phyloP scores from a whole-genome alignment of 2,113 vertebrate species.

The Pelmatolapia mariae region DNA sequence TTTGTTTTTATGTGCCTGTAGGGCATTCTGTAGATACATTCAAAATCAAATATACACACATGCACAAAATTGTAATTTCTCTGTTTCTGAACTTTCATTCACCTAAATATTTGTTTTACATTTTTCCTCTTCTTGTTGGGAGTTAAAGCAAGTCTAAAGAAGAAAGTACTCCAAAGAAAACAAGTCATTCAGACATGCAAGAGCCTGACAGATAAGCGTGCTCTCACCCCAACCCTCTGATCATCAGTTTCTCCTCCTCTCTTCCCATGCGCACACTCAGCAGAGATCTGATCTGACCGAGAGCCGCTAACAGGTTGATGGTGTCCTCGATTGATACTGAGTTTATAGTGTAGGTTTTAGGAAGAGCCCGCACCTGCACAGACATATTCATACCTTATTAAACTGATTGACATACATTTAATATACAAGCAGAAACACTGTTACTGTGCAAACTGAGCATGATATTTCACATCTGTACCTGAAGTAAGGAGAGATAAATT shows the following conservation, averaged over 20 bases:
- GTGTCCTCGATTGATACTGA: conserved; percentile 93
- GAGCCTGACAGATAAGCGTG: background rate
- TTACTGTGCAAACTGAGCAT: background rate
- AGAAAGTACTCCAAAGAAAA: background rate
- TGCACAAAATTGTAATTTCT: background rate
- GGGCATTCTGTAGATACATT: background rate
- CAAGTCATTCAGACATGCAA: background rate
- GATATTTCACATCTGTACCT: background rate
- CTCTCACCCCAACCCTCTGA: conserved; percentile 87
- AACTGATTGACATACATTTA: background rate
- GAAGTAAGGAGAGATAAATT: background rate
- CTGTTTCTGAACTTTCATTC: background rate
- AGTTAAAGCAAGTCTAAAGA: background rate
- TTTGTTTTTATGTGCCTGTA: background rate
- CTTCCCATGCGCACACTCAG: conserved; percentile 94
- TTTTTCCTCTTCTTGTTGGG: background rate
- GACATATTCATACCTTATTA: background rate
- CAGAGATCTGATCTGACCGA: conserved; percentile 92
- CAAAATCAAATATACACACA: background rate
- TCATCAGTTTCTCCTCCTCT: conserved; percentile 98
- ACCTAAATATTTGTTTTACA: background rate
- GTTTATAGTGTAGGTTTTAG: conserved; percentile 96
- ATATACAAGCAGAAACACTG: background rate
- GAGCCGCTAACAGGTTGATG: conserved; percentile 88
- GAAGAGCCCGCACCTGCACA: conserved; percentile 81